A percentile compares a stretch with the other conserved stretches of the same genome.
phyloP scores from a whole-genome alignment of 92 coral and sea anemone species.

The Epizoanthus illoricatus region DNA sequence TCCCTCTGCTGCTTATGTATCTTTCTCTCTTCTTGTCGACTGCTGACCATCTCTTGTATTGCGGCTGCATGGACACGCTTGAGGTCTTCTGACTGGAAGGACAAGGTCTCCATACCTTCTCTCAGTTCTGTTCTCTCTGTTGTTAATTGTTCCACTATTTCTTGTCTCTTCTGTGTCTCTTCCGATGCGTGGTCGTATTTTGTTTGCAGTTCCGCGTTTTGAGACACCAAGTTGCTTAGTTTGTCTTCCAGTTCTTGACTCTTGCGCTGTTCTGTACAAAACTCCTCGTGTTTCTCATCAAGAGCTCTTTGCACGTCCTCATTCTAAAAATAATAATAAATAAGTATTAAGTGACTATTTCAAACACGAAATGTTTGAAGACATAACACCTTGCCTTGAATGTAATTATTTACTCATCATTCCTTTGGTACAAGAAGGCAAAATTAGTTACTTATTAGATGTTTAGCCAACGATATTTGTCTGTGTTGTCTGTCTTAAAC shows the following conservation, averaged over 20 bases:
- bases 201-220: conserved; percentile 14
- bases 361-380: not conserved
- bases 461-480: too few relatives aligned
- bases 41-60: conserved; percentile 51
- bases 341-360: not conserved
- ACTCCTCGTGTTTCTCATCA: not conserved
- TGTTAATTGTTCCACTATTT: not conserved
- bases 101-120: conserved; percentile 36
- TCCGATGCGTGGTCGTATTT: not conserved
- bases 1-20: conserved; percentile 43
- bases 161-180: not conserved
- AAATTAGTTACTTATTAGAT: too few relatives aligned
- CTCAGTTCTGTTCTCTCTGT: conserved; percentile 20
- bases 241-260: conserved; percentile 21
- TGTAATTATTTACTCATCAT: too few relatives aligned
- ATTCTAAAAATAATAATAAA: not conserved
- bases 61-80: conserved; percentile 54
- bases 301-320: not conserved
- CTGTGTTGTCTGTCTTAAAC: too few relatives aligned
- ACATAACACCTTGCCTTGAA: too few relatives aligned
- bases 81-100: conserved; percentile 55
- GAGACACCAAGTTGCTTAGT: conserved; percentile 6
- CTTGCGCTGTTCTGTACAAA: not conserved
- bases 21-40: conserved; percentile 59
- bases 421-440: too few relatives aligned